phyloP scores from a whole-genome alignment of 2,888 invertebrate genomes.

The Lomographa bimaculata region DNA sequence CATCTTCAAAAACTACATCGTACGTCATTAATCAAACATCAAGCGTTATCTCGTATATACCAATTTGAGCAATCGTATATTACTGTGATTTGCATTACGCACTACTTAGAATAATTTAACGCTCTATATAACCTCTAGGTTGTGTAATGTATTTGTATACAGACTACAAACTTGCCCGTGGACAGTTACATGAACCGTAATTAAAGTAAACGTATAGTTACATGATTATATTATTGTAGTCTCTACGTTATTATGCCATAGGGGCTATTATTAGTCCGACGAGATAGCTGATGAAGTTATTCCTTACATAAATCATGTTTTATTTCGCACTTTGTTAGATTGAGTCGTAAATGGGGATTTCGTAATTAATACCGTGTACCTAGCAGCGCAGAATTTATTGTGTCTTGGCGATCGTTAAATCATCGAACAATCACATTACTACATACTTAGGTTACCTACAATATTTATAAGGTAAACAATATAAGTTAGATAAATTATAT shows the following conservation, averaged over 20 bases:
- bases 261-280: slow-evolving; percentile 16
- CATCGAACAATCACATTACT: no score
- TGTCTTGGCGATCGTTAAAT: background rate
- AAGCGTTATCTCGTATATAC: slow-evolving; percentile 54
- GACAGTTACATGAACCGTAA: slow-evolving; percentile 30
- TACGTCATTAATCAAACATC: slow-evolving; percentile 68
- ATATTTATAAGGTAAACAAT: no score
- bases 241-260: slow-evolving; percentile 19
- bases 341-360: slow-evolving; percentile 18
- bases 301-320: slow-evolving; percentile 25
- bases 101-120: slow-evolving; percentile 25
- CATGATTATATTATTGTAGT: slow-evolving; percentile 25
- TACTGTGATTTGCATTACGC: slow-evolving; percentile 33
- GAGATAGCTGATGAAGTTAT: slow-evolving; percentile 23
- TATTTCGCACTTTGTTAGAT: slow-evolving; percentile 20
- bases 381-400: background rate
- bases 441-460: background rate
- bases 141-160: no score
- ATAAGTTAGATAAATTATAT: background rate
- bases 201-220: slow-evolving; percentile 26
- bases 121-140: slow-evolving; percentile 5
- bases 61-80: slow-evolving; percentile 44
- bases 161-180: slow-evolving; percentile 24
- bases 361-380: slow-evolving; percentile 7
- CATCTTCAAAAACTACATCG: slow-evolving; percentile 50